Conservation (phyloP, 2,797 vertebrate genomes). For the Pseudotriccus pelzelni region DNA sequence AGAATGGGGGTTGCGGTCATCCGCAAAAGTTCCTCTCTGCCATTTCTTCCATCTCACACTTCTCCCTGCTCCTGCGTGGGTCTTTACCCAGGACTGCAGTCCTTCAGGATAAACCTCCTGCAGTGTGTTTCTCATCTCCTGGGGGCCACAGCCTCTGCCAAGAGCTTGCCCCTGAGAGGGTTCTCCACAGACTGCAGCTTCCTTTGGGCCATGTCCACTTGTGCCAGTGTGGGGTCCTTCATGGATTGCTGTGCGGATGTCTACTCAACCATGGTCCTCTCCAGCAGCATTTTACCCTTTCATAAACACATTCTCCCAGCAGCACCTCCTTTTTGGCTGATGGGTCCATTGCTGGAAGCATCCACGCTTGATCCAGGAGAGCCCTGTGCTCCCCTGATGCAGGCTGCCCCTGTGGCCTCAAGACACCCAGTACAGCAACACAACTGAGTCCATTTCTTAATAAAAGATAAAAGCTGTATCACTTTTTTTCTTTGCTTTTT, state of each 20-base stretch:
- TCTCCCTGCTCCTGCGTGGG: neutral
- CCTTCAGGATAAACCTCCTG: neutral
- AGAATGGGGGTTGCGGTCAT: accelerated
- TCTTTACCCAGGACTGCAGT: neutral
- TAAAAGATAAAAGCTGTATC: neutral
- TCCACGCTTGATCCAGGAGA: neutral
- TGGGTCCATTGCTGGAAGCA: neutral
- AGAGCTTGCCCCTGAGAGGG: neutral
- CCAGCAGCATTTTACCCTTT: neutral
- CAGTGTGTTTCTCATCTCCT: accelerated
- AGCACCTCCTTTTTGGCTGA: neutral
- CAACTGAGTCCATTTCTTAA: neutral
- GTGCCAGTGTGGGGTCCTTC: neutral
- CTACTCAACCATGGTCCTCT: neutral
- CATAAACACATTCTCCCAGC: neutral
- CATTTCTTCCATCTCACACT: neutral
- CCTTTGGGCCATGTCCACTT: neutral
- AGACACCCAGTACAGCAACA: neutral
- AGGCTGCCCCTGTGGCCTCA: neutral
- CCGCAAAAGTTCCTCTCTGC: neutral
- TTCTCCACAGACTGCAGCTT: neutral
- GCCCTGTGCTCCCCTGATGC: accelerated
- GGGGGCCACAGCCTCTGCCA: neutral
- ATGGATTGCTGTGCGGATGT: neutral
- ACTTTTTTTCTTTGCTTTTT: neutral